Evolutionary conservation across 2,113 vertebrate genomes (phyloP), one percentile per base, ranked within the genome.

Genomic region (Antechinus stuartii): DNA sequence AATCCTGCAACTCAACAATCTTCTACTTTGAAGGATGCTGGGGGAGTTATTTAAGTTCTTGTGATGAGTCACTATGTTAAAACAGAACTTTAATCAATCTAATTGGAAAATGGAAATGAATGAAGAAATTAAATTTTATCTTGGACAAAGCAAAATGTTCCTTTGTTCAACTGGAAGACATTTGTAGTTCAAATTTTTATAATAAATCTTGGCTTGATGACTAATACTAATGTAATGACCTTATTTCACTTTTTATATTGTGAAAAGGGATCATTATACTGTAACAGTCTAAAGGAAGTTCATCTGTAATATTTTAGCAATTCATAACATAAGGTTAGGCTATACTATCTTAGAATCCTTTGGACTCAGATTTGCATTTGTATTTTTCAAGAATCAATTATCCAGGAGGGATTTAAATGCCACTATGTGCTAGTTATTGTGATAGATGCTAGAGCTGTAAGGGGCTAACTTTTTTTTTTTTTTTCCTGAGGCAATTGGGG

Each of bases 121-220:
- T 57, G 22, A 55, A 25, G 94, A 97, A 92, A 47, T 94, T 55
- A 94, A 14, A 47, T 89, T 89, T 92, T 11, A 25, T 92, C 57
- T 91, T 84, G 94, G 91, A 89, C 49, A 96, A 96, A 96, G 54
- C 16, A 95, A 76, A 23, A 90, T 94, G 97, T 97, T 97, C 30
- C 53, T 91, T 94, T 94, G 91, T 90, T 92, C 24, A 42, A 56
- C 0, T 53, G 27, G 46, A 52, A 90, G 24, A 49, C 47, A 90
- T 90, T 90, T 47, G 9, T 30, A 90, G 46, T 96, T 76, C 52
- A 50, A 52, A 42, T 90, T 94, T 96, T 96, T 93, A 55, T 76
- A 93, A 92, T 91, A 93, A 46, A 93, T 92, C 52, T 91, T 92
- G 94, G 53, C 92, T 95, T 93, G 93, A 12, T 94, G 96, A 95